phyloP scores from a whole-genome alignment of 2,113 vertebrate genomes.

The Alligator sinensis region DNA sequence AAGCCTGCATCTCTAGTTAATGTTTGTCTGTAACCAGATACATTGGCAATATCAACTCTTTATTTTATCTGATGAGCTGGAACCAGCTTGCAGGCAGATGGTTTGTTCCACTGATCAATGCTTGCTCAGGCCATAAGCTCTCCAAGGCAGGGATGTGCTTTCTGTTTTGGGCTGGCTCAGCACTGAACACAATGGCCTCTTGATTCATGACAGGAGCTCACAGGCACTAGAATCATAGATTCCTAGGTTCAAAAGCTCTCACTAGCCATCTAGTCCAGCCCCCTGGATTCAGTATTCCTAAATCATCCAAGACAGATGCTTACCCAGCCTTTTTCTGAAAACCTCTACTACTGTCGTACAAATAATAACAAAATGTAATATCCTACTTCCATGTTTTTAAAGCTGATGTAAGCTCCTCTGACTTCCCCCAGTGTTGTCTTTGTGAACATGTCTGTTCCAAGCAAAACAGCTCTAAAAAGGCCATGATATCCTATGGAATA shows the following conservation, averaged over 20 bases:
- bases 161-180: fast-evolving
- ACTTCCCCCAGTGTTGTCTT: background rate
- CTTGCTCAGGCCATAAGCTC: background rate
- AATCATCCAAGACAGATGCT: no score
- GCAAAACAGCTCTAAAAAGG: conserved; percentile 1
- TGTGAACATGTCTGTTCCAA: background rate
- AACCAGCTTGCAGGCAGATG: background rate
- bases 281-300: no score
- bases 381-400: background rate
- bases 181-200: background rate
- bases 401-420: background rate
- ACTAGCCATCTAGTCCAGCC: no score
- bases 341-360: background rate
- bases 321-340: no score
- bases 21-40: background rate
- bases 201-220: no score
- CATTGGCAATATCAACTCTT: background rate
- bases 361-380: background rate
- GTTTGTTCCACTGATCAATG: background rate
- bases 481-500: background rate
- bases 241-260: no score
- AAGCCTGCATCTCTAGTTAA: background rate
- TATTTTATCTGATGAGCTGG: background rate
- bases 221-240: no score
- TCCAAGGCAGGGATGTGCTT: fast-evolving